phyloP scores from a whole-genome alignment of 2,888 invertebrate species.

The Zygaena filipendulae region DNA sequence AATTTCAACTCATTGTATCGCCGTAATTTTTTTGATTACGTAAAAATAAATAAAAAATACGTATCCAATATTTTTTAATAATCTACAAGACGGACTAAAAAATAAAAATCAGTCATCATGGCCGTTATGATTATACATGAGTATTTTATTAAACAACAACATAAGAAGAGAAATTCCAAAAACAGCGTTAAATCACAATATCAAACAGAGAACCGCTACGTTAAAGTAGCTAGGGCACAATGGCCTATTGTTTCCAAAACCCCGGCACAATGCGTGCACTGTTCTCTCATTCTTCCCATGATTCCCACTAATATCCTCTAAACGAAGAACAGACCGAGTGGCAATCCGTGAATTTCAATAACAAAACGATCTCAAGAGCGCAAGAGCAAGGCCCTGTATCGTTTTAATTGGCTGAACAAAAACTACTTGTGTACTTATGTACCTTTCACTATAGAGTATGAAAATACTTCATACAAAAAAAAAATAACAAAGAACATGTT shows the following conservation, averaged over 20 bases:
- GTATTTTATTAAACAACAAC: too few species aligned
- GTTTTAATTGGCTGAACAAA: conserved; percentile 48
- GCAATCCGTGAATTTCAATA: conserved; percentile 43
- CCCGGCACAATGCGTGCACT: conserved; percentile 38
- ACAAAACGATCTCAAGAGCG: conserved; percentile 33
- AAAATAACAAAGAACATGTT: too few species aligned
- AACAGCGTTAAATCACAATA: conserved; percentile 25
- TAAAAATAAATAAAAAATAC: too few species aligned
- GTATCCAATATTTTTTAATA: too few species aligned
- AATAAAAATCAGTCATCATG: too few species aligned
- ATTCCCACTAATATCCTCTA: conserved; percentile 45
- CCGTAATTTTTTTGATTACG: too few species aligned
- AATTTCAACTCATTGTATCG: too few species aligned
- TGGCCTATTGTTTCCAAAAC: conserved; percentile 45
- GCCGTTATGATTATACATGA: too few species aligned
- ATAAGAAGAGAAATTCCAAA: conserved; percentile 7
- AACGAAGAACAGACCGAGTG: conserved; percentile 41
- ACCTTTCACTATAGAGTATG: too few species aligned
- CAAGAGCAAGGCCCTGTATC: too few species aligned
- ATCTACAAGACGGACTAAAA: too few species aligned
- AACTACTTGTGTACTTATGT: conserved; percentile 28
- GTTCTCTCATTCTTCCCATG: conserved; percentile 37
- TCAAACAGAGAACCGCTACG: conserved; percentile 34
- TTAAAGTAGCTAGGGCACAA: conserved; percentile 34
- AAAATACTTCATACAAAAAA: too few species aligned